Evolutionary conservation across 2,888 invertebrate genomes (phyloP), one percentile per base, ranked within the genome.

Genomic region (Caradrina kadenii): DNA sequence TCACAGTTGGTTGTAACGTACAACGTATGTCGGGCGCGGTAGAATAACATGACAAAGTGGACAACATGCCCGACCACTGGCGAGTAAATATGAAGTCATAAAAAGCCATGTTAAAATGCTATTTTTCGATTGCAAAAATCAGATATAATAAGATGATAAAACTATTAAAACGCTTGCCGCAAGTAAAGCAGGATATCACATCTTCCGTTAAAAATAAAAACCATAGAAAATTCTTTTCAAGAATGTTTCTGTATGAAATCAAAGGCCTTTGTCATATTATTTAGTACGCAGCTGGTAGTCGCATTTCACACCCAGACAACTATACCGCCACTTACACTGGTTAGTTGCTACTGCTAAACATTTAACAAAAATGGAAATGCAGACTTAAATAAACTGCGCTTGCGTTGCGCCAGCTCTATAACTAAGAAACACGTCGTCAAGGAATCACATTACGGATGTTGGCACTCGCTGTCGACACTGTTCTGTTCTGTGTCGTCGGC

Each of bases 301-400:
- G 56, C 69, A 72, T 71, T 78, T 67, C 65, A 56, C 64, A 54
- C 60, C 62, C 54, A 53, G 62, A 73, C 59, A 83, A 63, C 65
- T 63, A 39, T 19, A 63, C 62, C 69, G 56, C 61, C 76, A 65
- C 50, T 50, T 50, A 65, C 45, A 65, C 65, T 65, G 71, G 81
- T 76, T 76, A 79, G 62, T 78, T 64, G 63, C 79, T 79, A 79
- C 54, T 67, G 66, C 73, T 74, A 81, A 70, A 76, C 65, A 65
- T 67, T 82, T 67, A 72, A 62, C 58, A 67, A 83, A n/a, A 81
- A 79, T 84, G 73, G 82, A 82, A 82, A 82, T 82, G 82, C 82
- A 84, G 73, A 74, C 76, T 74, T 78, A 82, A 76, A 78, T 75
- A 73, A 69, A 74, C 69, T 61, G 73, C 69, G 74, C 69, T 78